phyloP scores from a whole-genome alignment of 2,797 vertebrate species.

The Erpetoichthys calabaricus region DNA sequence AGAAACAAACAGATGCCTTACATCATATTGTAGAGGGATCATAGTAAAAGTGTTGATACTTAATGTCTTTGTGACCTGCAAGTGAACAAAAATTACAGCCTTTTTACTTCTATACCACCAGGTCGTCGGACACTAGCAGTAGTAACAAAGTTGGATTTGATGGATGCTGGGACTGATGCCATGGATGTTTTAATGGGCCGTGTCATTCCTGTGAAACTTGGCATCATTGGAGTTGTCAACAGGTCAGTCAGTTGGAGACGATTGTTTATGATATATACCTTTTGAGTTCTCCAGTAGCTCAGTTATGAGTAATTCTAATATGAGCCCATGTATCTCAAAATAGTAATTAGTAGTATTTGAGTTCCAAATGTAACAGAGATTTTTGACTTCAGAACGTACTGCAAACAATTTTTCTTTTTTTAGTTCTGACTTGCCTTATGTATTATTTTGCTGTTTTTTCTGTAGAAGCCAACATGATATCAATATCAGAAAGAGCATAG shows the following conservation, averaged over 20 bases:
- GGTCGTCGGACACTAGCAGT: conserved; percentile 62
- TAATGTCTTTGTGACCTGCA: neutral
- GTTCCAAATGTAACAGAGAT: too few species aligned
- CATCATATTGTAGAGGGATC: too few species aligned
- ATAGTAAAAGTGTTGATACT: too few species aligned
- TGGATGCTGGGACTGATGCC: conserved; percentile 66
- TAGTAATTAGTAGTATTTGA: too few species aligned
- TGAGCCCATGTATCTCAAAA: too few species aligned
- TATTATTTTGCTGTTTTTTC: neutral
- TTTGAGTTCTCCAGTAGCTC: too few species aligned
- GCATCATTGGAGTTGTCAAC: conserved; percentile 69
- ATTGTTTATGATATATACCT: too few species aligned
- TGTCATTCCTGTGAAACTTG: conserved; percentile 62
- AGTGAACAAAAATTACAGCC: neutral
- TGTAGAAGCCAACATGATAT: conserved; percentile 55
- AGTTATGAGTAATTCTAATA: too few species aligned
- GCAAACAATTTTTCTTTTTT: too few species aligned
- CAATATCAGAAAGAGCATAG: conserved; percentile 54
- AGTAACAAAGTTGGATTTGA: conserved; percentile 65
- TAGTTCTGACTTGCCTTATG: too few species aligned
- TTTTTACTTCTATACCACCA: conserved; percentile 23
- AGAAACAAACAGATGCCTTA: too few species aligned
- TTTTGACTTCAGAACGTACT: too few species aligned
- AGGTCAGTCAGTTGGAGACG: conserved; percentile 42
- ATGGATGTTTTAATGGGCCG: conserved; percentile 63